Evolutionary conservation across 2,888 invertebrate species (phyloP).

Genomic region (Antheraea yamamai): DNA sequence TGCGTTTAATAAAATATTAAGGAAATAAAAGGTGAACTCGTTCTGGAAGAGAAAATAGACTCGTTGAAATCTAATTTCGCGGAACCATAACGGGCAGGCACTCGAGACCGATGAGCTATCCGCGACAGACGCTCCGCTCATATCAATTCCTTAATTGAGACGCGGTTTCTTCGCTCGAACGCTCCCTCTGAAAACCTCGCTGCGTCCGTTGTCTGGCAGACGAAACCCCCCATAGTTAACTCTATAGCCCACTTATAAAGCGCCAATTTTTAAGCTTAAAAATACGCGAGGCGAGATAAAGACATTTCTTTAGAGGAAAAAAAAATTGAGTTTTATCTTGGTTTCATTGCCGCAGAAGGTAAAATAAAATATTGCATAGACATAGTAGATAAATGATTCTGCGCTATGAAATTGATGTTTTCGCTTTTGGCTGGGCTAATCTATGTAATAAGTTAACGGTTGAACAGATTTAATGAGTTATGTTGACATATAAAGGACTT

Average conservation of each 20-base stretch:
- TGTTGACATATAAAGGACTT: background rate
- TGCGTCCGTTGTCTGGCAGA: conserved; percentile 34
- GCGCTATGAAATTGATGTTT: background rate
- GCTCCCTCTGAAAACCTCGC: conserved; percentile 57
- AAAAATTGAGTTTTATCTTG: background rate
- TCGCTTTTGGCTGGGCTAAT: too few relatives aligned
- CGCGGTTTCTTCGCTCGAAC: conserved; percentile 55
- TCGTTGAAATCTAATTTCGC: conserved; percentile 83
- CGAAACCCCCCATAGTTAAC: conserved; percentile 23
- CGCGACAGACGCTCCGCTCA: conserved; percentile 74
- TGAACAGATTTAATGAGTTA: too few relatives aligned
- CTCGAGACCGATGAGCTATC: conserved; percentile 79
- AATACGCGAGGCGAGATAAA: background rate
- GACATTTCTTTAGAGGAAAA: background rate
- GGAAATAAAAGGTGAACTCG: conserved; percentile 68
- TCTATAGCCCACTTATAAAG: conserved; percentile 19
- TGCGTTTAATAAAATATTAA: conserved; percentile 53
- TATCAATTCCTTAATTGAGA: conserved; percentile 80
- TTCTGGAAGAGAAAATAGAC: conserved; percentile 70
- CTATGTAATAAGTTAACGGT: too few relatives aligned
- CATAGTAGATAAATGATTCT: background rate
- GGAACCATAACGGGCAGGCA: conserved; percentile 75
- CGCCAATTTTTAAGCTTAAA: conserved; percentile 14
- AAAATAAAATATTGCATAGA: background rate
- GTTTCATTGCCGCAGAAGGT: background rate